phyloP scores from a whole-genome alignment of 2,113 vertebrate species.

The Thryonomys swinderianus region DNA sequence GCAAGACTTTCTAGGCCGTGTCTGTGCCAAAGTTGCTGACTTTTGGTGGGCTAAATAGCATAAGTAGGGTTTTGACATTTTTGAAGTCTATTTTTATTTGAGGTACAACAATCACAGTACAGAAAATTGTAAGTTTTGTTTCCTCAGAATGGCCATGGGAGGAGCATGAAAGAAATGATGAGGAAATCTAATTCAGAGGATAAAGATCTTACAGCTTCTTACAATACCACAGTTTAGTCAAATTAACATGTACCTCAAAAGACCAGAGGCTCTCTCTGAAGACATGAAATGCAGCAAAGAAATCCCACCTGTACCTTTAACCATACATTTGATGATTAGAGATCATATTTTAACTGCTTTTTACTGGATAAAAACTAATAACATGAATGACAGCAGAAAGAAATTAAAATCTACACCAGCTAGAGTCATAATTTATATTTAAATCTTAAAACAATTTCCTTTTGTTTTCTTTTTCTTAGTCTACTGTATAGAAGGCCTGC shows the following conservation, averaged over 20 bases:
- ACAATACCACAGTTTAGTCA: background rate
- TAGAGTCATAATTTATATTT: background rate
- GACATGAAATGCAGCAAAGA: background rate
- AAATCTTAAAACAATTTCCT: constrained; percentile 23
- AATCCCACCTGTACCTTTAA: background rate
- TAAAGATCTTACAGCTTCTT: background rate
- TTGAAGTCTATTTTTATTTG: background rate
- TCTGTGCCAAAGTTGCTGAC: background rate
- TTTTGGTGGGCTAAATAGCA: background rate
- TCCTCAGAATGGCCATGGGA: background rate
- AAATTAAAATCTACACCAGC: background rate
- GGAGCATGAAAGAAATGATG: background rate
- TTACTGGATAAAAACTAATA: background rate
- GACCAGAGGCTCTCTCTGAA: background rate
- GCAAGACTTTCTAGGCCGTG: background rate
- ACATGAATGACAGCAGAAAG: background rate
- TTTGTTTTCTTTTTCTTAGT: background rate
- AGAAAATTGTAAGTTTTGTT: background rate
- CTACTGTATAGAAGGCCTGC: background rate
- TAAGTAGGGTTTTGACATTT: background rate
- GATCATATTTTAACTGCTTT: background rate
- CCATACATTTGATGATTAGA: background rate
- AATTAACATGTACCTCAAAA: background rate
- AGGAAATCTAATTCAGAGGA: background rate
- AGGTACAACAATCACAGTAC: background rate